Evolutionary conservation across 2,888 invertebrate genomes (phyloP), one percentile per base, ranked within the genome.

Genomic region (Zaprionus obscuricornis): DNA sequence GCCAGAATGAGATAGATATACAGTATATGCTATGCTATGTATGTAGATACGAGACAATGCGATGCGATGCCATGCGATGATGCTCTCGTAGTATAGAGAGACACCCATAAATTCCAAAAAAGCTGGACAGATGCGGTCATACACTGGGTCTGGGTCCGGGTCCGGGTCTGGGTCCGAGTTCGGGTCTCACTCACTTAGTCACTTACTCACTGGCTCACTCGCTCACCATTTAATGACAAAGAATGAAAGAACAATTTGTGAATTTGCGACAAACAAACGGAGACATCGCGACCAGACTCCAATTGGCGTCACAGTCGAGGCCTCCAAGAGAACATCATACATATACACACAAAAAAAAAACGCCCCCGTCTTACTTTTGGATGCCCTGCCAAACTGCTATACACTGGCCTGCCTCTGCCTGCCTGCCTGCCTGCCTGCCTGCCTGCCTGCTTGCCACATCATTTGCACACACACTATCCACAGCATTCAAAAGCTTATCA

Each of bases 181-280:
- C n/a, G n/a, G n/a, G n/a, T n/a, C n/a, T n/a, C n/a, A n/a, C n/a
- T n/a, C n/a, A n/a, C n/a, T n/a, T n/a, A n/a, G n/a, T n/a, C n/a
- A 42, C 46, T 63, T 43, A 47, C 36, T 6, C 22, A 22, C 22
- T 22, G 14, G 4, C 29, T 13, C 52, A 34, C 57, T 51, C 47
- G 27, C 47, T 56, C 64, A 56, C 54, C 66, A 76, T 79, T 79
- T 85, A 85, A 81, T 75, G 84, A 75, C 84, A 85, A 85, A 79
- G 84, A 84, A 83, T 79, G 76, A 83, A 85, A 73, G 68, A 76
- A 85, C 81, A 85, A 81, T 85, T 85, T 85, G 84, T 85, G 84
- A 79, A 79, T 79, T 73, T 85, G 76, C 86, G 86, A 79, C 81
- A 84, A 73, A 81, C 81, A 83, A 83, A 85, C 76, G 81, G 81